Conservation (phyloP, 2,888 invertebrate species). For the Sycophila texana region DNA sequence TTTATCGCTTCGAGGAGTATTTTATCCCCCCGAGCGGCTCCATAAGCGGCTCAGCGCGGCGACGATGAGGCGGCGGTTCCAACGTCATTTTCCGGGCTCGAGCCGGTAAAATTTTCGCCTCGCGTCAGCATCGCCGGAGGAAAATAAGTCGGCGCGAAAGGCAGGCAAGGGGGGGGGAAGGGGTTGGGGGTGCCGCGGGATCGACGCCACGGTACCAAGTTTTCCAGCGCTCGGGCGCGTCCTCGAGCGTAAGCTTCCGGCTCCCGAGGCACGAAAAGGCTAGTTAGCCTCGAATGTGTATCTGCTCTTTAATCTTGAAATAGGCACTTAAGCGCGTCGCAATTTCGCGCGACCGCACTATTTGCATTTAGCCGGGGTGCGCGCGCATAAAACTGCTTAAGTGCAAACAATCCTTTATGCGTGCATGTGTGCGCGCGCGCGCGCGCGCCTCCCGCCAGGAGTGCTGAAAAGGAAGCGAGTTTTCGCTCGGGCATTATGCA, state of each 20-base stretch:
- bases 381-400: slow-evolving; percentile 45
- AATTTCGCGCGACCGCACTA: slow-evolving; percentile 49
- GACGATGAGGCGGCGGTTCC: neutral
- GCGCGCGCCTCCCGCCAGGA: neutral
- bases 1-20: slow-evolving; percentile 30
- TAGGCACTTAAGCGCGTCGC: slow-evolving; percentile 47
- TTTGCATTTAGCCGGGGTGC: slow-evolving; percentile 48
- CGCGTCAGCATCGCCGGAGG: slow-evolving; percentile 4
- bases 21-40: slow-evolving; percentile 33
- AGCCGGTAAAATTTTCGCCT: slow-evolving; percentile 26
- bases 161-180: no score
- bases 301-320: slow-evolving; percentile 55
- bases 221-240: neutral
- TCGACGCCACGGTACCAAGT: no score
- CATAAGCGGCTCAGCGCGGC: slow-evolving; percentile 33
- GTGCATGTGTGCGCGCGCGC: slow-evolving; percentile 22
- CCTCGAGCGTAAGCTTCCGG: neutral
- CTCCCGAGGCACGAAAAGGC: slow-evolving; percentile 26
- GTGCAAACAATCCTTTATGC: slow-evolving; percentile 53
- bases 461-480: slow-evolving; percentile 37
- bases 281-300: slow-evolving; percentile 43
- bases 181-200: no score
- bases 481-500: slow-evolving; percentile 48
- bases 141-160: slow-evolving; percentile 24
- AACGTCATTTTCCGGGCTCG: slow-evolving; percentile 15